These are phyloP conservation scores for Eumacrocentrus americanus DNA, from an alignment of 2,888 invertebrate genomes.

Conservation along the genomic window DNA sequence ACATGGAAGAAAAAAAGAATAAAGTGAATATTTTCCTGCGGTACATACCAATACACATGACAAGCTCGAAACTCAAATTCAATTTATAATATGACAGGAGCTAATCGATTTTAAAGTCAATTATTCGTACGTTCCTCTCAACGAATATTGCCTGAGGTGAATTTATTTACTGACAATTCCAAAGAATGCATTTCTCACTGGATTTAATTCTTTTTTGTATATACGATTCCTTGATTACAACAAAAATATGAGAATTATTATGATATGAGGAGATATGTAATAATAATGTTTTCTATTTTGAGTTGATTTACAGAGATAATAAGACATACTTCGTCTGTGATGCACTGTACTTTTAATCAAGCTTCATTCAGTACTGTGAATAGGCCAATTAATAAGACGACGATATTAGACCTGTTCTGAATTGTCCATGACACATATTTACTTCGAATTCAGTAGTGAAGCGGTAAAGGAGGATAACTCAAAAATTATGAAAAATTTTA, in stretches of 20 bases:
- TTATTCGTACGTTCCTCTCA: constrained; percentile 49
- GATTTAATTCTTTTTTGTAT: neutral
- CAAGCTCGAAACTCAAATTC: constrained; percentile 48
- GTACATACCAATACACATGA: constrained; percentile 41
- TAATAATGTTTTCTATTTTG: neutral
- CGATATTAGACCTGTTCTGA: too few species aligned
- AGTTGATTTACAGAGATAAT: constrained; percentile 1
- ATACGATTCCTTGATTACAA: neutral
- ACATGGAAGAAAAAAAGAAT: constrained; percentile 40
- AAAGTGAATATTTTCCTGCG: constrained; percentile 24
- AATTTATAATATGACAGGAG: constrained; percentile 59
- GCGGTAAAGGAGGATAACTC: too few species aligned
- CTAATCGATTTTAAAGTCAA: constrained; percentile 59
- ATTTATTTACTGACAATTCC: constrained; percentile 16
- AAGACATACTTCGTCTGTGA: neutral
- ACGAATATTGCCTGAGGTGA: constrained; percentile 9
- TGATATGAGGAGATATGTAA: neutral
- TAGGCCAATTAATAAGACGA: constrained; percentile 13
- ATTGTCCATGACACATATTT: too few species aligned
- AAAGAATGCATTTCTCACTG: neutral
- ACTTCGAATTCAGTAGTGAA: too few species aligned
- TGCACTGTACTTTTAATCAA: constrained; percentile 28
- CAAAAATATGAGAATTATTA: neutral
- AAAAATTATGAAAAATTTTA: too few species aligned
- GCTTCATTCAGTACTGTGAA: constrained; percentile 21